Conservation (phyloP, 1,140 invertebrate genomes). For the Piezodorus guildinii region DNA sequence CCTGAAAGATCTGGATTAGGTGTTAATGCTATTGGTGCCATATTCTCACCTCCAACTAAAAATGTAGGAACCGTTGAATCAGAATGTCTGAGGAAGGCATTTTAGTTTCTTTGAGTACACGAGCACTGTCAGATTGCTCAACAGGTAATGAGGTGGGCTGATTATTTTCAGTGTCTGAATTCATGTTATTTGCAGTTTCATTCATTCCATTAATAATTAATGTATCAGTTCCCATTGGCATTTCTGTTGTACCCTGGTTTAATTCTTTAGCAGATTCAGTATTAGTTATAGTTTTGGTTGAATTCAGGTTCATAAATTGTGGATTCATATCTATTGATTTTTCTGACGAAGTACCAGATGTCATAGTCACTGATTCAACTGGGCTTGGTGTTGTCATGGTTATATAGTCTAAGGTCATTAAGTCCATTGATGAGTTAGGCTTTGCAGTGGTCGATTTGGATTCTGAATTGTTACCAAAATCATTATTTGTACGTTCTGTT, state of each 20-base stretch:
- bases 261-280: not conserved
- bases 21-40: constrained; percentile 6
- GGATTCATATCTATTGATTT: too few species aligned
- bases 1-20: constrained; percentile 14
- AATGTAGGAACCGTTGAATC: not conserved
- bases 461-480: too few species aligned
- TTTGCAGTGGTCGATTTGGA: too few species aligned
- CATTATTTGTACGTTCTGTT: too few species aligned
- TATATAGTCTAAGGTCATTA: too few species aligned
- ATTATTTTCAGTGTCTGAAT: not conserved
- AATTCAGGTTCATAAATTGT: not conserved
- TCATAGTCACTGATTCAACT: too few species aligned
- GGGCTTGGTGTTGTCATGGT: too few species aligned
- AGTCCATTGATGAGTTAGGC: too few species aligned
- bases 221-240: not conserved
- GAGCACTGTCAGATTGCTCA: not conserved
- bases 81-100: not conserved
- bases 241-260: not conserved
- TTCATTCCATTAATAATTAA: not conserved
- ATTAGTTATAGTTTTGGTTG: not conserved
- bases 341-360: too few species aligned
- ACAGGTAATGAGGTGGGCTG: not conserved
- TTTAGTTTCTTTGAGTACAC: not conserved
- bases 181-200: not conserved
- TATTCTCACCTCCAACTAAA: not conserved